Evolutionary conservation across 2,888 invertebrate genomes (phyloP).

Genomic region (Amphipoea oculea): DNA sequence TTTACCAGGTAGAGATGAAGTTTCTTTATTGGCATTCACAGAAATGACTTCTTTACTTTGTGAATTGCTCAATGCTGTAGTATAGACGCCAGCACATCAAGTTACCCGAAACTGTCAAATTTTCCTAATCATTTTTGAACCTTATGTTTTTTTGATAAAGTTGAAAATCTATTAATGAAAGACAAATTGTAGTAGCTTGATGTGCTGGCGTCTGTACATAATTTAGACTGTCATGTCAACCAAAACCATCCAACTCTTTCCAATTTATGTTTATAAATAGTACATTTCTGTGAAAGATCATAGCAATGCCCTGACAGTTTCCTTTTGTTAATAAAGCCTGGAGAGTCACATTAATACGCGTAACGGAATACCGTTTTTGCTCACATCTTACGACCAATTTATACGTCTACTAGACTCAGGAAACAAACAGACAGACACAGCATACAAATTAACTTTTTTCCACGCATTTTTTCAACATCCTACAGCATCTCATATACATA

Average conservation of each 20-base stretch:
- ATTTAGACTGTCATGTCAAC: no score
- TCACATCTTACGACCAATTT: conserved; percentile 32
- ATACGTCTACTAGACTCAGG: conserved; percentile 40
- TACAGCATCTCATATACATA: conserved; percentile 60
- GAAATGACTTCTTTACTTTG: background rate
- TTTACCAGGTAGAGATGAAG: background rate
- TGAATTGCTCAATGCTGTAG: no score
- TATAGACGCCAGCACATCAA: no score
- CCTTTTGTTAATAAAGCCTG: background rate
- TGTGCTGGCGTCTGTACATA: no score
- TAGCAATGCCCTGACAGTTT: background rate
- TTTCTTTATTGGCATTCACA: background rate
- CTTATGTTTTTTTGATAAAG: no score
- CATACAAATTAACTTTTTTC: conserved; percentile 60
- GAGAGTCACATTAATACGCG: background rate
- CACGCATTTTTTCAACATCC: conserved; percentile 51
- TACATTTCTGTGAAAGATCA: background rate
- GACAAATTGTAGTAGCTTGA: no score
- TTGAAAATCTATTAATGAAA: no score
- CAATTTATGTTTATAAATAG: no score
- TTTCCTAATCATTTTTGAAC: no score
- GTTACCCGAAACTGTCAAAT: no score
- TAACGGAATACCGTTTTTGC: conserved; percentile 28
- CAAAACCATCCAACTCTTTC: no score
- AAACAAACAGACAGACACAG: conserved; percentile 41